These are phyloP conservation scores for Salvator merianae DNA, from an alignment of 2,113 vertebrate genomes.

Conservation along the genomic window DNA sequence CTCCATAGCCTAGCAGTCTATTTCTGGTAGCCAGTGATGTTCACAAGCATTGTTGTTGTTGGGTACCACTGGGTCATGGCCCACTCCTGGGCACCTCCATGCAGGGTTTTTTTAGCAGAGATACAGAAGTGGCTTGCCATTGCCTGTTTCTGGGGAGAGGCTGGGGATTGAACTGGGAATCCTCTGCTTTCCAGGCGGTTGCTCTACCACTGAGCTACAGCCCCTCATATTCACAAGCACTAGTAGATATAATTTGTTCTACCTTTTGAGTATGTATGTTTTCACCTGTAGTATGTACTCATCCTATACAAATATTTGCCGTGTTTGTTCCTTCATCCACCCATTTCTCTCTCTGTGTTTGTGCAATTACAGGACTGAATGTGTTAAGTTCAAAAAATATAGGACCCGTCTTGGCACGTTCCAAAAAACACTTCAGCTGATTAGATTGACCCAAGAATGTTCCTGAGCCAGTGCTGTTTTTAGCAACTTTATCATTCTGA, in stretches of 20 bases:
- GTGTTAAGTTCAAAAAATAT: slow-evolving; percentile 1
- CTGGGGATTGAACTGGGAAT: too few relatives aligned
- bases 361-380: background rate
- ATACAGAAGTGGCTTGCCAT: too few relatives aligned
- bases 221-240: too few relatives aligned
- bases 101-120: too few relatives aligned
- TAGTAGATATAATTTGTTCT: background rate
- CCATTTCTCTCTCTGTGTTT: background rate
- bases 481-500: slow-evolving; percentile 4
- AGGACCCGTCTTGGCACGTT: slow-evolving; percentile 10
- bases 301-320: background rate
- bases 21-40: background rate
- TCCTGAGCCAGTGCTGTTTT: background rate
- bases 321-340: background rate
- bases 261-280: background rate
- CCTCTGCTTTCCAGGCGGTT: too few relatives aligned
- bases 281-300: background rate
- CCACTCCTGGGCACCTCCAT: too few relatives aligned
- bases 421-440: slow-evolving; percentile 14
- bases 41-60: background rate
- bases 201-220: too few relatives aligned
- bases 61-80: too few relatives aligned
- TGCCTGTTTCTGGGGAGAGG: too few relatives aligned
- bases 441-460: slow-evolving; percentile 14
- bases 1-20: background rate